Evolutionary conservation across 2,888 invertebrate genomes (phyloP).

Genomic region (Ophraella communa): DNA sequence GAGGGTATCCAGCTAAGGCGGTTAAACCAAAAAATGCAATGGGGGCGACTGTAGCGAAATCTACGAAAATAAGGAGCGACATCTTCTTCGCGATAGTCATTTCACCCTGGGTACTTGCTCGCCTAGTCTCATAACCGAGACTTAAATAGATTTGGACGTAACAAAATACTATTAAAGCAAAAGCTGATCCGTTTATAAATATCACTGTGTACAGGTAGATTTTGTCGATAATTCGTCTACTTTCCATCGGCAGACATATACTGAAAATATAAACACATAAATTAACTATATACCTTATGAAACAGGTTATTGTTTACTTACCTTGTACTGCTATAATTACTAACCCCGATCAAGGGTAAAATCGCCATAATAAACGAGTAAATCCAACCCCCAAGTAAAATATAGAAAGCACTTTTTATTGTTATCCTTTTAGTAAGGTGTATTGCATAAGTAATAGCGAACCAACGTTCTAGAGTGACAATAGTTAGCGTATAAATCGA

Average conservation of each 20-base stretch:
- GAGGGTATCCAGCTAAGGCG: conserved; percentile 81
- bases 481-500: conserved; percentile 87
- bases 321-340: conserved; percentile 87
- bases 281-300: too few species aligned
- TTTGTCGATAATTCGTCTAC: conserved; percentile 71
- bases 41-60: conserved; percentile 80
- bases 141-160: conserved; percentile 88
- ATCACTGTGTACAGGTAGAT: conserved; percentile 79
- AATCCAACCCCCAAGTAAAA: conserved; percentile 81
- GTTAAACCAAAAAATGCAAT: conserved; percentile 89
- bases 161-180: conserved; percentile 82
- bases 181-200: conserved; percentile 79
- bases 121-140: conserved; percentile 72
- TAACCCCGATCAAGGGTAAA: conserved; percentile 82
- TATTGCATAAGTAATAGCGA: conserved; percentile 83
- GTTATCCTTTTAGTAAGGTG: conserved; percentile 82
- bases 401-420: conserved; percentile 72
- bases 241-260: conserved; percentile 89
- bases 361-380: conserved; percentile 79
- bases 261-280: conserved; percentile 57
- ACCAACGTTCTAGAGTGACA: conserved; percentile 85
- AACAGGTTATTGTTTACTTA: too few species aligned
- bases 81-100: conserved; percentile 86
- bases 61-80: conserved; percentile 85
- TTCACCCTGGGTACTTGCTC: conserved; percentile 65